Evolutionary conservation across 2,113 vertebrate species (phyloP).

Genomic region (Syrrhaptes paradoxus): DNA sequence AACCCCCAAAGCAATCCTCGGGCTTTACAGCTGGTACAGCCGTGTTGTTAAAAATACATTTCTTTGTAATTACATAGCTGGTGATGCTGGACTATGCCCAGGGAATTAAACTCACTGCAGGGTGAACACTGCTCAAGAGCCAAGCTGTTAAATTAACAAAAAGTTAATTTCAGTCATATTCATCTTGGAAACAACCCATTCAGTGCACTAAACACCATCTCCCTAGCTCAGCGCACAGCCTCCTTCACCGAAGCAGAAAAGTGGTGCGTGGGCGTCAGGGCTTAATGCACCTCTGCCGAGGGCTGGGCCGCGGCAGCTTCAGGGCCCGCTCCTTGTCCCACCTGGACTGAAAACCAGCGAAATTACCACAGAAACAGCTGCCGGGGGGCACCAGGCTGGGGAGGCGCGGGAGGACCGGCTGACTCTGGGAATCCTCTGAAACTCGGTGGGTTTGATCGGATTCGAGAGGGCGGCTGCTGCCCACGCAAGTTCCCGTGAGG

Average conservation of each 20-base stretch:
- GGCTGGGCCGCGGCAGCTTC: neutral
- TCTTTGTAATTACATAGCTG: neutral
- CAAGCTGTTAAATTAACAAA: too few relatives aligned
- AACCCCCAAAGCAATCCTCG: neutral
- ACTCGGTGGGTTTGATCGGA: fast-evolving
- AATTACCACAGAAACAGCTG: neutral
- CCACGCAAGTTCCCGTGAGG: neutral
- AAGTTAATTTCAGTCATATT: neutral
- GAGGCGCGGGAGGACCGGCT: too few relatives aligned
- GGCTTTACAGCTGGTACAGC: neutral
- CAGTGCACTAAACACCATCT: neutral
- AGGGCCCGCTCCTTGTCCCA: too few relatives aligned
- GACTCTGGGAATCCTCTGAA: neutral
- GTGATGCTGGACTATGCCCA: neutral
- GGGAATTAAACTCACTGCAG: neutral
- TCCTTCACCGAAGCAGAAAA: neutral
- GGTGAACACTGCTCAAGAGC: neutral
- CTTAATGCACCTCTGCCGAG: neutral
- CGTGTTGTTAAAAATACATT: neutral
- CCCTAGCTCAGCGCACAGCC: fast-evolving
- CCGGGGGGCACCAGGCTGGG: fast-evolving
- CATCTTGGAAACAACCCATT: neutral
- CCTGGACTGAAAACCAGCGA: fast-evolving
- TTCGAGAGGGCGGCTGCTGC: neutral
- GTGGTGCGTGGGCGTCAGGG: fast-evolving